Evolutionary conservation across 2,888 invertebrate genomes (phyloP).

Genomic region (Augiades crinisus): DNA sequence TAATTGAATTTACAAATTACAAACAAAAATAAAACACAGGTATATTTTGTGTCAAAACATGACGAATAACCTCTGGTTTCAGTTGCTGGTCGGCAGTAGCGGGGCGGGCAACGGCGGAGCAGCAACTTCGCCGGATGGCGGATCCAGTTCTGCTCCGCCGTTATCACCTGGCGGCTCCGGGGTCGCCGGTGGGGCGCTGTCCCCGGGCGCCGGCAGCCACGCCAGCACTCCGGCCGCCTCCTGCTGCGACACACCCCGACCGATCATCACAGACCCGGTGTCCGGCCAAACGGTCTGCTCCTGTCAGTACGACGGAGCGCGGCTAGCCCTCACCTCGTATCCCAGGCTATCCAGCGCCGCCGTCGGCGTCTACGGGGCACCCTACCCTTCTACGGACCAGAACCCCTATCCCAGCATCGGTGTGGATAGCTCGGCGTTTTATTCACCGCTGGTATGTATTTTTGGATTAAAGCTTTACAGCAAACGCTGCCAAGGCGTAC

Average conservation of each 20-base stretch:
- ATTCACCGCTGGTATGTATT: conserved; percentile 94
- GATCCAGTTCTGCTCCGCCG: conserved; percentile 88
- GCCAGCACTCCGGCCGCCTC: conserved; percentile 79
- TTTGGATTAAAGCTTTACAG: background rate
- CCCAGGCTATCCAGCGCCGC: conserved; percentile 90
- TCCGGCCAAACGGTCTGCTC: conserved; percentile 96
- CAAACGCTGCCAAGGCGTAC: no score
- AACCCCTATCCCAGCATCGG: conserved; percentile 96
- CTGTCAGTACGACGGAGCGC: conserved; percentile 95
- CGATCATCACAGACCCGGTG: conserved; percentile 95
- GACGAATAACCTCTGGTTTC: conserved; percentile 39
- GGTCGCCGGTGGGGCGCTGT: conserved; percentile 80
- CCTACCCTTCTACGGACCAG: conserved; percentile 95
- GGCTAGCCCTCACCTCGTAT: conserved; percentile 90
- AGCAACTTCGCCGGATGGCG: conserved; percentile 86
- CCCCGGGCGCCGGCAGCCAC: conserved; percentile 80
- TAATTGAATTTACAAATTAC: no score
- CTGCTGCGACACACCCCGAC: conserved; percentile 95
- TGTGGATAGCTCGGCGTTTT: conserved; percentile 96
- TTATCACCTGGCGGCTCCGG: conserved; percentile 87
- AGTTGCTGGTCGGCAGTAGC: conserved; percentile 88
- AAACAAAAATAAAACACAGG: background rate
- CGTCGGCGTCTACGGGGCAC: conserved; percentile 91
- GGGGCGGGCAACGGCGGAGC: conserved; percentile 88
- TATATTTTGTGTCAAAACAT: background rate